These are phyloP conservation scores for Troides helena DNA, from an alignment of 2,888 invertebrate species.

Conservation along the genomic window DNA sequence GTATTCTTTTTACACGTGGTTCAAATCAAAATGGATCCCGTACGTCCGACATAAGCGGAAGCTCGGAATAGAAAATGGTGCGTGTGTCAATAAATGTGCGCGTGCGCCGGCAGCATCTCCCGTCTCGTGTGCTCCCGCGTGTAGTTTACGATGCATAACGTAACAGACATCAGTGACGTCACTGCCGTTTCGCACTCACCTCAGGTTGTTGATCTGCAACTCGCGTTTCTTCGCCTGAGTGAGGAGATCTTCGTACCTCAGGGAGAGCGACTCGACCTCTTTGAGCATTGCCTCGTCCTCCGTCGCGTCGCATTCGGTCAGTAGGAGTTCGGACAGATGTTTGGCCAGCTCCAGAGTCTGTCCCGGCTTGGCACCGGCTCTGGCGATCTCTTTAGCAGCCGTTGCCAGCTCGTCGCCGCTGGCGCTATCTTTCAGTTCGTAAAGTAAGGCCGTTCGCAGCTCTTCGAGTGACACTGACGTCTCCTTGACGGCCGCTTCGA, in stretches of 20 bases:
- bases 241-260: conserved; percentile 85
- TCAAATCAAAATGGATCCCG: neutral
- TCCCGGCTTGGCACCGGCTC: conserved; percentile 87
- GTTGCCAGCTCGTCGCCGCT: conserved; percentile 81
- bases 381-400: conserved; percentile 86
- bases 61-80: conserved; percentile 7
- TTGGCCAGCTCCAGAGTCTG: conserved; percentile 90
- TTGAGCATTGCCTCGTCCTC: conserved; percentile 83
- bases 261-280: conserved; percentile 82
- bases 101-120: conserved; percentile 20
- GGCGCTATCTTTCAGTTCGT: conserved; percentile 70
- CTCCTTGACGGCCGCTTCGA: conserved; percentile 86
- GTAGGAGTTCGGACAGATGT: conserved; percentile 87
- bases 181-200: conserved; percentile 74
- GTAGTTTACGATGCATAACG: conserved; percentile 5
- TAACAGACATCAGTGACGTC: conserved; percentile 7
- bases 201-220: conserved; percentile 87
- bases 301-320: conserved; percentile 86
- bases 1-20: neutral
- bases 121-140: conserved; percentile 19
- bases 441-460: conserved; percentile 78
- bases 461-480: conserved; percentile 84
- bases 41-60: conserved; percentile 18
- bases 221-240: conserved; percentile 87
- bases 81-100: neutral